Evolutionary conservation across 2,797 vertebrate species (phyloP), one percentile per base, ranked within the genome.

Genomic region (Scleropages formosus): DNA sequence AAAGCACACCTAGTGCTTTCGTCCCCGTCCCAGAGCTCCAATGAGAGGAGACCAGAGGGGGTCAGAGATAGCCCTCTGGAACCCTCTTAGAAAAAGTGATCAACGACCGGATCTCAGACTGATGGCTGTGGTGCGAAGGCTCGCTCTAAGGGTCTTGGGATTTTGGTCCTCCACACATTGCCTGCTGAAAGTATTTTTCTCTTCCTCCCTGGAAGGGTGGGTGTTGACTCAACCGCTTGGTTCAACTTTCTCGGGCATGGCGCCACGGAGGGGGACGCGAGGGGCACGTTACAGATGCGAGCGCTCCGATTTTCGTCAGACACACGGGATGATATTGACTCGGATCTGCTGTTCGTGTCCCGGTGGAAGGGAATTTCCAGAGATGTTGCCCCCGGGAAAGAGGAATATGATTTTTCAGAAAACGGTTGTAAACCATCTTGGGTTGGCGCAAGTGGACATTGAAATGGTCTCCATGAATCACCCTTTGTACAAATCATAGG

Each of bases 381-480:
- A 1, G 15, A 16, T 73, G 60, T 22, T 13, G 8, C 44, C 60
- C 60, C 61, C 8, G 11, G 10, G 9, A 59, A 3, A 59, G 61
- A 59, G 22, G 59, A n/a, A 22, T 20, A 20, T 4, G 44, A 20
- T 27, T 49, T 68, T 49, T 18, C 6, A 3, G 39, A 39, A 62
- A 77, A 79, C 73, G 65, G 49, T 71, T 4, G 18, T 16, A 1
- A 15, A 4, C 24, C 22, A n/a, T 8, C 53, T 24, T 59, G 9
- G n/a, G 1, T 26, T 16, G 15, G 4, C 58, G 31, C 60, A 60
- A 64, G 77, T 74, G 51, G 74, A 74, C 69, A 77, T 16, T 60
- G 76, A 84, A 82, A 83, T 80, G 80, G 76, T 51, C 74, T n/a
- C 63, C 66, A 80, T 82, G 79, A 84, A 84, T 83, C 81, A 81